Percentiles rank a stretch among this genome's conserved stretches.
Evolutionary conservation across 2,888 invertebrate genomes (phyloP).

Genomic region (Cosmia trapezina): DNA sequence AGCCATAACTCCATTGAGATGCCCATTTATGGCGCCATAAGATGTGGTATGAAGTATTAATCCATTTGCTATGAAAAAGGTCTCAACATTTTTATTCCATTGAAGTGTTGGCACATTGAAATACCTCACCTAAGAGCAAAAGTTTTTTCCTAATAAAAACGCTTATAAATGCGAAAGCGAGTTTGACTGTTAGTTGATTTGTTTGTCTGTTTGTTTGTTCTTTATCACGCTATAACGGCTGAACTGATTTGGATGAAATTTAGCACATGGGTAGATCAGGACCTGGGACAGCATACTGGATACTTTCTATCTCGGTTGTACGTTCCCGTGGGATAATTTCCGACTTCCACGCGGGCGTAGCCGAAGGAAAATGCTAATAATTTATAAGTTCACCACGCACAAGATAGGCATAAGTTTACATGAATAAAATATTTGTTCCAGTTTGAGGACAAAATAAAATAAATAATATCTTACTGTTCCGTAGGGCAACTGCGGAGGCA

Average conservation of each 20-base stretch:
- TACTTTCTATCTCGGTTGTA: no score
- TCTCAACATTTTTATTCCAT: background rate
- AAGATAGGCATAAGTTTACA: no score
- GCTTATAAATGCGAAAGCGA: no score
- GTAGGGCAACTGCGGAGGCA: background rate
- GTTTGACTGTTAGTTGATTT: no score
- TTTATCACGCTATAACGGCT: no score
- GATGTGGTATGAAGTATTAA: constrained; percentile 7
- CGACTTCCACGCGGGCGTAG: no score
- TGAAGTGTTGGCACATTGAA: background rate
- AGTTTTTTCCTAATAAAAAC: background rate
- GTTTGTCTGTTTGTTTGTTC: no score
- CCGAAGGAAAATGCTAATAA: background rate
- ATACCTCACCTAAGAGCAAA: background rate
- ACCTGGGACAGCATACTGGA: no score
- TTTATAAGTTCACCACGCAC: background rate
- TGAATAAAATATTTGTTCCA: no score
- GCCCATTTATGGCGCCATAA: constrained; percentile 9
- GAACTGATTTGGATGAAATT: no score
- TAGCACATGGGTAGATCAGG: no score
- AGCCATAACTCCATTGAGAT: background rate
- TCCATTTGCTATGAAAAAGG: constrained; percentile 1
- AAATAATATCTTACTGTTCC: background rate
- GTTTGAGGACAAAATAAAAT: background rate
- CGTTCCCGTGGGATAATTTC: no score